These are phyloP conservation scores for Daptonema setosum DNA, from an alignment of 2,888 invertebrate species.

Conservation along the genomic window DNA sequence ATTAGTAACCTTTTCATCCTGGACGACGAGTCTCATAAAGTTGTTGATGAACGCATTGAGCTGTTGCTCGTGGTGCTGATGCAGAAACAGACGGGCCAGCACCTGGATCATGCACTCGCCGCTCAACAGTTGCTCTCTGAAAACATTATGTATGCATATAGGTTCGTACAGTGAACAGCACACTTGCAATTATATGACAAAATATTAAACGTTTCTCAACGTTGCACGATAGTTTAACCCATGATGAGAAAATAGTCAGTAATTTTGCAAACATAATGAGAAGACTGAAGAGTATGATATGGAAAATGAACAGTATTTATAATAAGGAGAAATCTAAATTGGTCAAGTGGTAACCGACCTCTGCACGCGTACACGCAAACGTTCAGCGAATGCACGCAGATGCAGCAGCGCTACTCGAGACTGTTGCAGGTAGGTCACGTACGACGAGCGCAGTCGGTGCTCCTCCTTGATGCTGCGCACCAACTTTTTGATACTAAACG, in stretches of 20 bases:
- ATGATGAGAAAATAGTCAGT: no score
- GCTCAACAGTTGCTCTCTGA: constrained; percentile 15
- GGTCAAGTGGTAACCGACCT: constrained; percentile 26
- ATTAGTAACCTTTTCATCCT: constrained; percentile 57
- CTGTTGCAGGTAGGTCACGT: constrained; percentile 55
- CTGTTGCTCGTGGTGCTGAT: constrained; percentile 47
- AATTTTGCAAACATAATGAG: no score
- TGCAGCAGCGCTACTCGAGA: constrained; percentile 57
- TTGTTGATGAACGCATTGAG: constrained; percentile 54
- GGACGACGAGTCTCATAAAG: constrained; percentile 52
- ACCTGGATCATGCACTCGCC: constrained; percentile 19
- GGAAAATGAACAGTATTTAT: no score
- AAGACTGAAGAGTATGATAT: no score
- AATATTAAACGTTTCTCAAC: no score
- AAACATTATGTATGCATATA: no score
- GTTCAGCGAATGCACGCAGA: constrained; percentile 48
- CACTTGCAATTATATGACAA: no score
- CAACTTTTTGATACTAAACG: constrained; percentile 46
- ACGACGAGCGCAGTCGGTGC: constrained; percentile 51
- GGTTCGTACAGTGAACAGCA: no score
- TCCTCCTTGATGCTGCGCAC: constrained; percentile 53
- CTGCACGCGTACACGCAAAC: constrained; percentile 33
- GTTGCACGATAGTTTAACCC: no score
- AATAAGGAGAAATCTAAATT: no score
- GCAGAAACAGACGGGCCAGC: constrained; percentile 16